Conservation (phyloP, 2,888 invertebrate genomes). For the Ennomos fuscantarius region DNA sequence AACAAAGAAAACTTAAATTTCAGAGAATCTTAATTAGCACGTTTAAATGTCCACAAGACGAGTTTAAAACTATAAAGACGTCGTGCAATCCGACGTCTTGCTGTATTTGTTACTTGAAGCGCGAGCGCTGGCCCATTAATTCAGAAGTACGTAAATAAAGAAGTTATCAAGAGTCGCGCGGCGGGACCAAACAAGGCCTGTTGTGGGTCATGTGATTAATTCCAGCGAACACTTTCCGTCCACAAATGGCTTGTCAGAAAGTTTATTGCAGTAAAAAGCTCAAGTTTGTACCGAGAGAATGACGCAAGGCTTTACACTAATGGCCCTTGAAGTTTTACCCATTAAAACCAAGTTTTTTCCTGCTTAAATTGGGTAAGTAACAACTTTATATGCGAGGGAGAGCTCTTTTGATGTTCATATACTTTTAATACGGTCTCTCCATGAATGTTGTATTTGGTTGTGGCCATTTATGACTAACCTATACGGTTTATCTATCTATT, state of each 20-base stretch:
- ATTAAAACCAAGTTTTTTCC: conserved; percentile 64
- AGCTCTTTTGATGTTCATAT: conserved; percentile 28
- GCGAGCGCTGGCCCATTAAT: conserved; percentile 47
- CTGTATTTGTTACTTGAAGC: conserved; percentile 40
- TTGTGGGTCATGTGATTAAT: conserved; percentile 75
- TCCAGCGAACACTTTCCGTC: conserved; percentile 72
- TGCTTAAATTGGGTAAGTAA: conserved; percentile 48
- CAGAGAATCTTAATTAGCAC: conserved; percentile 62
- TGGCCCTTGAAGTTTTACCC: conserved; percentile 71
- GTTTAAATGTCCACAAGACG: conserved; percentile 52
- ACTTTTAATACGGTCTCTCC: conserved; percentile 24
- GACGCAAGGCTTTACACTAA: conserved; percentile 75
- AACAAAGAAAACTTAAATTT: conserved; percentile 70
- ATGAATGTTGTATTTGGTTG: conserved; percentile 24
- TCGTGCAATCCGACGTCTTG: conserved; percentile 38
- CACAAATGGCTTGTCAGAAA: conserved; percentile 80
- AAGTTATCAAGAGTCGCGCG: conserved; percentile 63
- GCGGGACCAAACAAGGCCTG: conserved; percentile 61
- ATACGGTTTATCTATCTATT: conserved; percentile 18
- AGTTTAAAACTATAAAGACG: conserved; percentile 49
- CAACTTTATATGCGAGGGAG: conserved; percentile 40
- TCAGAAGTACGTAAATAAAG: conserved; percentile 57
- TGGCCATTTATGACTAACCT: conserved; percentile 17
- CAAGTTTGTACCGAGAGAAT: conserved; percentile 71
- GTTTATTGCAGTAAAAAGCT: conserved; percentile 81